phyloP scores from a whole-genome alignment of 2,888 invertebrate species.

The Macrophya annulata region DNA sequence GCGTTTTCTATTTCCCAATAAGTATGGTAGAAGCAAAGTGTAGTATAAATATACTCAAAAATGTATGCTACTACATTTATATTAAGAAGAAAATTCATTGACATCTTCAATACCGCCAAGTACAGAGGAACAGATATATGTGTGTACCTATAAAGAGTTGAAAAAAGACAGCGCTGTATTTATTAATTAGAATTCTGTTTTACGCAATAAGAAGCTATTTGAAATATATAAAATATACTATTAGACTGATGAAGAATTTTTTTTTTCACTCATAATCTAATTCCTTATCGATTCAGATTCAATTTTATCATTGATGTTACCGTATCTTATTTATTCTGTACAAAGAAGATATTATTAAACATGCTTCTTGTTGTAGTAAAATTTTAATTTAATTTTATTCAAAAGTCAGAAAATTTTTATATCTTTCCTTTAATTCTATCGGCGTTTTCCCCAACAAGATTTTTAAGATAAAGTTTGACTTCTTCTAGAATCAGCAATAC shows the following conservation, averaged over 20 bases:
- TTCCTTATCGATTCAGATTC: background rate
- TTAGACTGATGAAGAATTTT: background rate
- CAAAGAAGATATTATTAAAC: background rate
- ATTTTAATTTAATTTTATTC: background rate
- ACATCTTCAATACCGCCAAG: background rate
- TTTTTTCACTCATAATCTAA: background rate
- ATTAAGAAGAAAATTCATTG: background rate
- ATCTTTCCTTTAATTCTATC: background rate
- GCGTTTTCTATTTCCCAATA: background rate
- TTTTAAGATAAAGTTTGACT: background rate
- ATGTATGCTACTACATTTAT: slow-evolving; percentile 13
- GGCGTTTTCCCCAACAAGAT: background rate
- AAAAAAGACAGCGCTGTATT: background rate
- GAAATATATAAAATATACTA: background rate
- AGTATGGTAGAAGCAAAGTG: slow-evolving; percentile 3
- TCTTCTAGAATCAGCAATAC: background rate
- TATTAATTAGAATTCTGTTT: background rate
- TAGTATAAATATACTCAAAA: slow-evolving; percentile 6
- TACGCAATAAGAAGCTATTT: background rate
- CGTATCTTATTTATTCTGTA: no score
- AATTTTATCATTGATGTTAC: background rate
- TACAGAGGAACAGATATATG: slow-evolving; percentile 6
- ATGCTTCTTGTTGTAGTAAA: background rate
- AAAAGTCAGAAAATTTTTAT: no score
- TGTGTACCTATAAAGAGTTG: background rate